Evolutionary conservation across 2,888 invertebrate genomes (phyloP), one percentile per base, ranked within the genome.

Genomic region (Spilarctia lutea): DNA sequence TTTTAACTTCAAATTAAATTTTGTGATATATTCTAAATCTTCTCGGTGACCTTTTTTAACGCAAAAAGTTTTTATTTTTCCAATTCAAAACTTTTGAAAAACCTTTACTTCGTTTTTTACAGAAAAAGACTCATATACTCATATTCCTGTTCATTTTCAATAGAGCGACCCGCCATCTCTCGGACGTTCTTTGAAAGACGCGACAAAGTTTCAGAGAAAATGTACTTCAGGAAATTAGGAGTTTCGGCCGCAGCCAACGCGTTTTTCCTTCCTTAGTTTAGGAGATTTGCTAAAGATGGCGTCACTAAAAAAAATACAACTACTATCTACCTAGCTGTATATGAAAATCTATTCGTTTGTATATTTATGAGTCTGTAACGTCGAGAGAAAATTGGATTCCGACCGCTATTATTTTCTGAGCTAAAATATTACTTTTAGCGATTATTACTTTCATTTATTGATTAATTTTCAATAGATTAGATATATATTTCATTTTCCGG

Each of bases 201-300:
- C 73, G 68, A 77, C 45, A 60, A 79, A 72, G 72, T 75, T 81
- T 77, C 80, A 79, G 70, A 52, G 78, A 76, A 79, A 82, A 71
- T 45, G 73, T 73, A 65, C 75, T 30, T 73, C 72, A 73, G 82
- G 81, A 81, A 86, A 71, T 86, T 80, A 77, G 52, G 66, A 24
- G 66, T 65, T 33, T 78, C 75, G 20, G 1, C 27, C 75, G 68
- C 71, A 60, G 71, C 60, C 11, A 7, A 33, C 52, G 63, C 27
- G 18, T 42, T 65, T 65, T 45, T 45, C 18, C 27, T 56, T 30
- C 4, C 70, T 72, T 82, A 84, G 85, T 84, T 82, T 81, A 11
- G 20, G 27, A 78, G 30, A 52, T 72, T 69, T 68, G 71, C 72
- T 73, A 42, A 72, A 85, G 85, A 86, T 85, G 85, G 83, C 83